Base-by-base conservation (phyloP, 2,888 invertebrate genomes). In the Polydrusus tereticollis region DNA sequence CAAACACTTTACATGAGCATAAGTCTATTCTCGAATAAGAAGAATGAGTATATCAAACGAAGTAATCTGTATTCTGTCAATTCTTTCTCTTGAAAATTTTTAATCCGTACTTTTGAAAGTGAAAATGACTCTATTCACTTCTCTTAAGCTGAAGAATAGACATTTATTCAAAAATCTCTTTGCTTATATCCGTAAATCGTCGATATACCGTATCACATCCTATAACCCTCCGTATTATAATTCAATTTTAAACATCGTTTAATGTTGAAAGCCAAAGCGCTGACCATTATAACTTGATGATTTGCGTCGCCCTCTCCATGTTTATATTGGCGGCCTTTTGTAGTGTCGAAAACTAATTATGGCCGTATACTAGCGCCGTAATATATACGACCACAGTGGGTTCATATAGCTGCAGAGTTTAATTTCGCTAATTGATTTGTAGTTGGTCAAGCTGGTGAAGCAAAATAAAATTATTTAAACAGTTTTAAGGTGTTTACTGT, bases 321-420 rank as follows among this genome's bases (percentile, higher is more conserved):
- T 59, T 59, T 58, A 59, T 67, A 23, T 43, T 47, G 59, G 55
- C 21, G 41, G 55, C 43, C 70, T 52, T 70, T 70, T 70, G 59
- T 70, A 59, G 47, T 38, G 50, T n/a, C 23, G 65, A 52, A 70
- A 70, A 65, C 64, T 59, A 57, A 70, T 70, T 65, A 70, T 65
- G 45, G 64, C 38, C 33, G 47, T n/a, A n/a, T 21, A 69, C 60
- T 62, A 62, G 59, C 59, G 23, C 41, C 38, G 33, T 64, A 70
- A 64, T 70, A 70, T 70, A 59, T 64, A 50, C 41, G 70, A 69
- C 64, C 58, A 64, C 64, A 65, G 58, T 47, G 47, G 55, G 52
- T 18, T 60, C 66, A 43, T 63, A 36, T 20, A 16, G 55, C 23
- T 29, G 62, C 23, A 21, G 36, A 26, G 64, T 60, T 71, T 66